These are phyloP conservation scores for Apeltes quadracus DNA, from an alignment of 2,113 vertebrate genomes.

Conservation along the genomic window DNA sequence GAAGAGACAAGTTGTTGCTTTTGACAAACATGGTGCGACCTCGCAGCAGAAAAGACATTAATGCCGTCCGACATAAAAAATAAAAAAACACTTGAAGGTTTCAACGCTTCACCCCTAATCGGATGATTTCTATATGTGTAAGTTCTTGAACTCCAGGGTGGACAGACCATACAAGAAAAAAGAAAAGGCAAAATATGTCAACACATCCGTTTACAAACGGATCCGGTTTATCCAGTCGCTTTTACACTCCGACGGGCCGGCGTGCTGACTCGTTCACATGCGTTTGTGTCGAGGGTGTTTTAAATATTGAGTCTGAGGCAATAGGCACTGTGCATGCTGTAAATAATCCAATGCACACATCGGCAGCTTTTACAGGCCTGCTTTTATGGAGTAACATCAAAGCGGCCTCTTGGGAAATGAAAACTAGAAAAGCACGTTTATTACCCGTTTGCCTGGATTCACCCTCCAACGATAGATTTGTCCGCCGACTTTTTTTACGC, in stretches of 20 bases:
- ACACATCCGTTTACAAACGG: background rate
- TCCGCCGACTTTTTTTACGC: background rate
- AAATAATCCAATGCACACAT: constrained; percentile 14
- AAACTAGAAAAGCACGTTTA: constrained; percentile 12
- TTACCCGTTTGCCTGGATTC: background rate
- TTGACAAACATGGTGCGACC: constrained; percentile 38
- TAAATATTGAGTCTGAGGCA: background rate
- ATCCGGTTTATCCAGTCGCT: background rate
- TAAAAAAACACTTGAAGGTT: constrained; percentile 10
- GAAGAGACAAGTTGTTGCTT: constrained; percentile 46
- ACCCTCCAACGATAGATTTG: background rate
- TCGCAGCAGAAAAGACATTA: constrained; percentile 30
- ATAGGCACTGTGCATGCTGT: background rate
- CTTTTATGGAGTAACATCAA: background rate
- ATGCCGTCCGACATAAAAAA: constrained; percentile 11
- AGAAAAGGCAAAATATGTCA: background rate
- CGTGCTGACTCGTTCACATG: background rate
- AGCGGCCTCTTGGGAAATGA: background rate
- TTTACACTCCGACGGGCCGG: background rate
- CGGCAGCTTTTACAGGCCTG: constrained; percentile 10
- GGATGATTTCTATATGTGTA: background rate
- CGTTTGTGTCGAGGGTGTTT: background rate
- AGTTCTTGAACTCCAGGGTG: background rate
- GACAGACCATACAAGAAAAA: no score
- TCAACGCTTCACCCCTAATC: background rate